phyloP scores from a whole-genome alignment of 2,797 vertebrate genomes.

The Gallinago solitaria region DNA sequence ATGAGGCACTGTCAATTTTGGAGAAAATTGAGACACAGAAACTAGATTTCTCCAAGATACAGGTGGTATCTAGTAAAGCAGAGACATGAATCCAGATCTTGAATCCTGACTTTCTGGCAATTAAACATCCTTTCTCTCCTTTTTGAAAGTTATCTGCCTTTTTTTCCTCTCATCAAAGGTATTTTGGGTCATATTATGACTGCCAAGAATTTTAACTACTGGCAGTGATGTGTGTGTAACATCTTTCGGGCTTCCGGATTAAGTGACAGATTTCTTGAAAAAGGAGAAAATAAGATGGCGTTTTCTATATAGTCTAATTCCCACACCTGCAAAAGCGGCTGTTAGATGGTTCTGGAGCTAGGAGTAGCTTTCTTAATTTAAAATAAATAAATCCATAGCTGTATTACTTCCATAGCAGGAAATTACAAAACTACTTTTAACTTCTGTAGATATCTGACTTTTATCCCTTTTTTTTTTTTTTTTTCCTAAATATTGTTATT shows the following conservation, averaged over 20 bases:
- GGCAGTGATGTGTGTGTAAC: background rate
- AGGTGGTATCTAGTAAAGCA: background rate
- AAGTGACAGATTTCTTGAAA: background rate
- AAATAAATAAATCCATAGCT: background rate
- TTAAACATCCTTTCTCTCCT: background rate
- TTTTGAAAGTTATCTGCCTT: background rate
- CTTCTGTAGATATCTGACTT: background rate
- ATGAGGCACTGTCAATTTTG: rapidly evolving
- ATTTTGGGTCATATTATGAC: background rate
- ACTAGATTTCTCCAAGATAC: background rate
- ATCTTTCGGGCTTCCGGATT: background rate
- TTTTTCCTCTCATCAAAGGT: background rate
- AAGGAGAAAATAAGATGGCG: background rate
- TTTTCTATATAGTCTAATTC: background rate
- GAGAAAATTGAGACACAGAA: background rate
- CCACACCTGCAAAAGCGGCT: background rate
- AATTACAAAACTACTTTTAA: background rate
- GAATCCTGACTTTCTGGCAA: background rate
- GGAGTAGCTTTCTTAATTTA: background rate
- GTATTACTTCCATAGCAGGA: background rate
- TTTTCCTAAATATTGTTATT: too few species aligned
- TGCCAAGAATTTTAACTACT: background rate
- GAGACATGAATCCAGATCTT: background rate
- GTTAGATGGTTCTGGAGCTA: background rate
- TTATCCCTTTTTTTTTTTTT: background rate